Percentiles rank a stretch among this genome's conserved stretches.
phyloP scores from a whole-genome alignment of 2,113 vertebrate species.

The Dipodomys stephensi region DNA sequence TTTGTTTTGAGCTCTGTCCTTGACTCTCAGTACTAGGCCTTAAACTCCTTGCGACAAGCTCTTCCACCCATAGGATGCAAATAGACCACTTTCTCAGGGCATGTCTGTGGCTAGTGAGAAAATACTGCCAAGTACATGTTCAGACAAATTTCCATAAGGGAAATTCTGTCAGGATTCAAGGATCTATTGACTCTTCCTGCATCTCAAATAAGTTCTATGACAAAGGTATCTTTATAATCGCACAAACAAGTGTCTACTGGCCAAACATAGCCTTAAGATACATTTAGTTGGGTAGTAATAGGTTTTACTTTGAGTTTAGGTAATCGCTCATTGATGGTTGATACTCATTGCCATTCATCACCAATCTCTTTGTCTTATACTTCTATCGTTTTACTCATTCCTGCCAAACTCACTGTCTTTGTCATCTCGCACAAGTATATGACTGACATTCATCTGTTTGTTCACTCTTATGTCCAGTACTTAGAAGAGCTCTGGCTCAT shows the following conservation, averaged over 20 bases:
- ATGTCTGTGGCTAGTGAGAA: constrained; percentile 25
- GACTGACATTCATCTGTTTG: background rate
- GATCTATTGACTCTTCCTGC: background rate
- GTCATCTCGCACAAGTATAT: background rate
- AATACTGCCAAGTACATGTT: background rate
- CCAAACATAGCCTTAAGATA: background rate
- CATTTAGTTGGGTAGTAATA: background rate
- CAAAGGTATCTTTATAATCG: background rate
- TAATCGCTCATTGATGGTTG: background rate
- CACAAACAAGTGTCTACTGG: background rate
- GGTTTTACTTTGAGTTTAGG: constrained; percentile 10
- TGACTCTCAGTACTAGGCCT: background rate
- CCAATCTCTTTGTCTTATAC: background rate
- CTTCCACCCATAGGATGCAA: constrained; percentile 11
- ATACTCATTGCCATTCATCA: background rate
- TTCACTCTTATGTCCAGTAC: background rate
- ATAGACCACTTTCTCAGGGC: background rate
- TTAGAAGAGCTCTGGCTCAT: background rate
- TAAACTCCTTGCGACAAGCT: background rate
- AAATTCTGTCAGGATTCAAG: background rate
- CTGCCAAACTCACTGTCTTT: background rate
- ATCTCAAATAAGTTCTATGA: constrained; percentile 10
- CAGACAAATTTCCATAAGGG: background rate
- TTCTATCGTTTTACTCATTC: constrained; percentile 1
- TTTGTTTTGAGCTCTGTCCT: background rate